phyloP scores from a whole-genome alignment of 2,113 vertebrate genomes.

The Austrofundulus limnaeus region DNA sequence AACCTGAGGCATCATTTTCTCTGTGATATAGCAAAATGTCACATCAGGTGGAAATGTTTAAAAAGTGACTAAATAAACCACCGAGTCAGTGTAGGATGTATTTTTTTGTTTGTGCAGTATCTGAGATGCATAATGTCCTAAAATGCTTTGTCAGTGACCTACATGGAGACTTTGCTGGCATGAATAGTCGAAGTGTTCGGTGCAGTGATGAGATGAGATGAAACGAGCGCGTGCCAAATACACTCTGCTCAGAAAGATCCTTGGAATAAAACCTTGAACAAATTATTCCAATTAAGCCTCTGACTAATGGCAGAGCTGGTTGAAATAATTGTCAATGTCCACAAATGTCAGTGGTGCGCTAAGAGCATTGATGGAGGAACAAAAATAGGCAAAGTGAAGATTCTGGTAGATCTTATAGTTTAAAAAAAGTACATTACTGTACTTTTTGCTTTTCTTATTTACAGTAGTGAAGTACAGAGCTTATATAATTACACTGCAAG shows the following conservation, averaged over 20 bases:
- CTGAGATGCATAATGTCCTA: background rate
- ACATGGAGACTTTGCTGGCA: slow-evolving; percentile 9
- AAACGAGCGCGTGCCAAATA: slow-evolving; percentile 20
- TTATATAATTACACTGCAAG: slow-evolving; percentile 51
- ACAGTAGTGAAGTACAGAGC: slow-evolving; percentile 49
- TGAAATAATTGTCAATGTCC: slow-evolving; percentile 38
- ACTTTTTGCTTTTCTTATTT: slow-evolving; percentile 34
- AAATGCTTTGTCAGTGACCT: slow-evolving; percentile 29
- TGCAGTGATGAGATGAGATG: slow-evolving; percentile 24
- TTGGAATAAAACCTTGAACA: slow-evolving; percentile 38
- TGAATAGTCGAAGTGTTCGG: slow-evolving; percentile 24
- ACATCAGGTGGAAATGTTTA: background rate
- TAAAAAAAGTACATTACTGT: slow-evolving; percentile 46
- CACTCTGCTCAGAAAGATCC: slow-evolving; percentile 6
- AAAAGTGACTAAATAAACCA: background rate
- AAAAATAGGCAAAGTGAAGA: slow-evolving; percentile 37
- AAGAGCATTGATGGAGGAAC: slow-evolving; percentile 16
- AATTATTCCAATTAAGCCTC: slow-evolving; percentile 55
- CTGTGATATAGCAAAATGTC: background rate
- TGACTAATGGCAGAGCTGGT: slow-evolving; percentile 27
- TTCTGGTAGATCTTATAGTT: slow-evolving; percentile 28
- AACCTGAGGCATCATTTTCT: background rate
- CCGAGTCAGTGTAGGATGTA: background rate
- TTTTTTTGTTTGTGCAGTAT: background rate
- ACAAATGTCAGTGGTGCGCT: slow-evolving; percentile 30